Evolutionary conservation across 2,888 invertebrate species (phyloP).

Genomic region (Ormyrus rosae): DNA sequence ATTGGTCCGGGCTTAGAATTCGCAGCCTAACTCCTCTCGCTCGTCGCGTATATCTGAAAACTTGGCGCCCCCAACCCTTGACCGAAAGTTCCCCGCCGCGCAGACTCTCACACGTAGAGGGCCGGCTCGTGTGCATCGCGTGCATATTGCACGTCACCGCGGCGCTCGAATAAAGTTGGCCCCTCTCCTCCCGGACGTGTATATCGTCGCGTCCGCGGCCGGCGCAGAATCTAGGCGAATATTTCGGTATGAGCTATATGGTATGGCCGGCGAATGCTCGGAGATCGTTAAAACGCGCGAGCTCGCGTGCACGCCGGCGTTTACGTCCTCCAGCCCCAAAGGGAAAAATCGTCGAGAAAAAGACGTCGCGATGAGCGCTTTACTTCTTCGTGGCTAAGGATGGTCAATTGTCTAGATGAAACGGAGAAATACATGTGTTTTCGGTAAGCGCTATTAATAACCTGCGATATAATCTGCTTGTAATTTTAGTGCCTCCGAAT

Average conservation of each 20-base stretch:
- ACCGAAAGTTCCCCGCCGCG: not conserved
- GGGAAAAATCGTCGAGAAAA: slow-evolving; percentile 15
- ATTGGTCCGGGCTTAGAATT: too few relatives aligned
- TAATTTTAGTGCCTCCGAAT: too few relatives aligned
- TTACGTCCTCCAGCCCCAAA: not conserved
- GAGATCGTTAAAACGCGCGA: slow-evolving; percentile 47
- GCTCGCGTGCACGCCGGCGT: not conserved
- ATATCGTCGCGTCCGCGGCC: slow-evolving; percentile 39
- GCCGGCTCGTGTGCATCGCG: slow-evolving; percentile 60
- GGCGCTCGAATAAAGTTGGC: slow-evolving; percentile 65
- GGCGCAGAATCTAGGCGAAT: slow-evolving; percentile 70
- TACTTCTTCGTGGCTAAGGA: not conserved
- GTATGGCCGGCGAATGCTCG: slow-evolving; percentile 26
- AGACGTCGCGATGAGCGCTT: not conserved
- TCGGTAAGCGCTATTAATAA: too few relatives aligned
- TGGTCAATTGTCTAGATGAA: not conserved
- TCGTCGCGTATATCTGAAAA: slow-evolving; percentile 1
- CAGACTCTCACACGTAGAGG: not conserved
- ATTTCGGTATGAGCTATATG: slow-evolving; percentile 71
- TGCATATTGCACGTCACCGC: slow-evolving; percentile 54
- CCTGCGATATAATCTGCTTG: too few relatives aligned
- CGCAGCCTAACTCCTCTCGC: not conserved
- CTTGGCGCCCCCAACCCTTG: not conserved
- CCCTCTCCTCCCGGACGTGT: slow-evolving; percentile 50
- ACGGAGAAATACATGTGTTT: too few relatives aligned